Percentiles rank a stretch among this genome's conserved stretches.
Conservation (phyloP, 2,888 invertebrate species). For the Tenodera sinensis region DNA sequence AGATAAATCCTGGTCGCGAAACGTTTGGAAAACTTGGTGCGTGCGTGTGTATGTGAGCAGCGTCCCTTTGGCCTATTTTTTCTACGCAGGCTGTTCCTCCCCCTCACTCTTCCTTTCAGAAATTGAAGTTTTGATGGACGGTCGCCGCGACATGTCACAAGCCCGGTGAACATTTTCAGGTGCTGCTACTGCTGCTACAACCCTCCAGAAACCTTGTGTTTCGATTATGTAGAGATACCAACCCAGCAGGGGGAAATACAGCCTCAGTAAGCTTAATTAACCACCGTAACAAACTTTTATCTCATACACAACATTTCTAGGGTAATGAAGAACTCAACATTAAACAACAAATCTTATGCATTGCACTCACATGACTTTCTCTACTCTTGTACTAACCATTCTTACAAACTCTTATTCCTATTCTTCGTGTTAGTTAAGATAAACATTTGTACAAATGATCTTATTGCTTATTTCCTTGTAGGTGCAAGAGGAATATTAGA, state of each 20-base stretch:
- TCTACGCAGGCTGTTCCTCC: background rate
- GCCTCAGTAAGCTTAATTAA: too few relatives aligned
- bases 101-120: constrained; percentile 23
- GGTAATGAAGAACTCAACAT: too few relatives aligned
- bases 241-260: background rate
- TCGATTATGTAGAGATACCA: constrained; percentile 24
- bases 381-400: too few relatives aligned
- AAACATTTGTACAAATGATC: too few relatives aligned
- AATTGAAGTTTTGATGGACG: constrained; percentile 32
- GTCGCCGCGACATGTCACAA: constrained; percentile 22
- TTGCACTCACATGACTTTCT: too few relatives aligned
- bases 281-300: too few relatives aligned
- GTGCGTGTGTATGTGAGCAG: constrained; percentile 16
- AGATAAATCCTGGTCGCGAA: constrained; percentile 40
- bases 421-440: too few relatives aligned
- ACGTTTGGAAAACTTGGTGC: constrained; percentile 28
- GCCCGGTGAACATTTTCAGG: background rate
- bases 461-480: too few relatives aligned
- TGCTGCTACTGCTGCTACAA: background rate
- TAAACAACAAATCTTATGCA: too few relatives aligned
- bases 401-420: too few relatives aligned
- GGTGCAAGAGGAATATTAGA: too few relatives aligned
- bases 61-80: constrained; percentile 12
- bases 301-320: too few relatives aligned
- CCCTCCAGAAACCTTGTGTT: constrained; percentile 19